Base-by-base conservation (phyloP, 2,888 invertebrate species). In the Exephanes ischioxanthus region DNA sequence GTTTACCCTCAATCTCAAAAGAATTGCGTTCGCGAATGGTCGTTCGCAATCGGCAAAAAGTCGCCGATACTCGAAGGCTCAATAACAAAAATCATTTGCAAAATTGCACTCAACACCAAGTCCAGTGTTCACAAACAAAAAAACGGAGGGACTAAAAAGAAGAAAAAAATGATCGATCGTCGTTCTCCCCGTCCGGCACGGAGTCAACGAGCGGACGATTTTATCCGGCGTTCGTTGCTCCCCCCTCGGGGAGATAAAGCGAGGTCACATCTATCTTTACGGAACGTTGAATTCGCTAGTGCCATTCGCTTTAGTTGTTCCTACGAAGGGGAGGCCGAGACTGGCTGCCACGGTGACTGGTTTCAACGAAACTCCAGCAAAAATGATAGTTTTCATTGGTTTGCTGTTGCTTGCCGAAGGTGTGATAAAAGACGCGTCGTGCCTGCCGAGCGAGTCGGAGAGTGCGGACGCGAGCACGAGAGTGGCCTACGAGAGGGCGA, bases 401-500 rank as follows among this genome's bases (percentile, higher is more conserved):
- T 11, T 76, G 2, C 58, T 86, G 9, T 70, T 77, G 14, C 0
- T 84, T 11, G 45, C 61, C 19, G 68, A 66, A 14, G 63, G 58
- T 51, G 33, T 3, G 9, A 51, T 6, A 16, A 11, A 16, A 16
- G 45, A 45, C 1, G 45, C 2, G 3, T 45, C 14, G 45, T 45
- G 14, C 16, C 1, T 16, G 45, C 45, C 45, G 45, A 45, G 37
- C 16, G 58, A 19, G 61, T 11, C 2, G 51, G 75, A 30, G n/a
- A 51, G 16, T 26, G 53, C 79, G 26, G 67, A 83, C 77, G 26
- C 77, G 4, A 78, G 19, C 16, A 26, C 33, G 5, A 77, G 81
- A 41, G 5, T 68, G 11, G 73, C 72, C 19, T 88, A 86, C 63
- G 85, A 87, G 53, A 76, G n/a, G 19, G 85, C 85, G 33, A 80